Base-by-base conservation (phyloP, 2,113 vertebrate species). In the Lepisosteus oculatus region DNA sequence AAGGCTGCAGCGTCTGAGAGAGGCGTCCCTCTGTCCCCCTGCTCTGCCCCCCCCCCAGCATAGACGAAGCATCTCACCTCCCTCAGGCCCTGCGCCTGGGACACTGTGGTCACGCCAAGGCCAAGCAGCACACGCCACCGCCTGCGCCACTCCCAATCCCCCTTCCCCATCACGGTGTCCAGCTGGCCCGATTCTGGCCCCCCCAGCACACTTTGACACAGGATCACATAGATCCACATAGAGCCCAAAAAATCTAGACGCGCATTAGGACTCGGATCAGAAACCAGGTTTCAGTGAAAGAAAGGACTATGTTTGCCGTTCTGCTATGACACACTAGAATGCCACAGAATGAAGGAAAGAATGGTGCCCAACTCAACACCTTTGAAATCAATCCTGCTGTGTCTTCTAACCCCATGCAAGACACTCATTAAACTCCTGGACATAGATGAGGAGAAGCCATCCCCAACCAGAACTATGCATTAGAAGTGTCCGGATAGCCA, bases 1-100 rank as follows among this genome's bases (percentile, higher is more conserved):
- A 75, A 3, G 69, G 80, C 45, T 57, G 78, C 76, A 43, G 71
- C 72, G 78, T 87, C 84, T 90, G 81, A 89, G 73, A 79, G 74
- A 69, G 73, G 55, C 70, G 68, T 72, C 74, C 77, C 76, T 73
- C 64, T 78, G 55, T 69, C 67, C 64, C 77, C 42, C 61, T n/a
- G 1, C 55, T 43, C 47, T 59, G 68, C 61, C n/a, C 14, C 72
- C 74, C 74, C 54, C 61, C 70, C 55, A 65, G 17, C 15, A 44
- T 56, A 69, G 43, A 65, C 47, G 15, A 65, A 51, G 44, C 68
- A 55, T 62, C 65, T 72, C 70, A 55, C 47, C 59, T 74, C 76
- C 59, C 68, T 41, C 65, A 43, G 66, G 73, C 45, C 44, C 65
- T 59, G 12, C 54, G 41, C 29, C 14, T 17, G 42, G 66, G 15